These are phyloP conservation scores for Lagria hirta DNA, from an alignment of 2,888 invertebrate genomes.

Conservation along the genomic window DNA sequence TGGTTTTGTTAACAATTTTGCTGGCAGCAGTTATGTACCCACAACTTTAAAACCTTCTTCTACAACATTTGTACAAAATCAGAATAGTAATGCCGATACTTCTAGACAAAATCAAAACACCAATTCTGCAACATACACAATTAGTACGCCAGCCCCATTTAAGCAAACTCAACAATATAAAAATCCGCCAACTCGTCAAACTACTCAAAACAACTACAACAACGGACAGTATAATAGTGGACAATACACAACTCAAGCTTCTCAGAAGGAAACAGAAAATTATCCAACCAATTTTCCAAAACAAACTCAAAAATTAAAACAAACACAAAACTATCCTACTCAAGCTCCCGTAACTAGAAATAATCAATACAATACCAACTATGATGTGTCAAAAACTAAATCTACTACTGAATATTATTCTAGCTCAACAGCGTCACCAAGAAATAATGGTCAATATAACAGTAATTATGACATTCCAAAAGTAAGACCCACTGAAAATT, in stretches of 20 bases:
- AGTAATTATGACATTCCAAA: conserved; percentile 13
- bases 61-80: conserved; percentile 33
- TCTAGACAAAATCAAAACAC: conserved; percentile 40
- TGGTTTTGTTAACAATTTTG: conserved; percentile 53
- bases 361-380: conserved; percentile 24
- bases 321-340: conserved; percentile 8
- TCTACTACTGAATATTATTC: conserved; percentile 17
- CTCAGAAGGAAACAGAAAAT: conserved; percentile 42
- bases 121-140: conserved; percentile 39
- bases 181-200: conserved; percentile 28
- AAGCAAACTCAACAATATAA: conserved; percentile 46
- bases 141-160: conserved; percentile 53
- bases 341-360: conserved; percentile 32
- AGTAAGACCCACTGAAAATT: conserved; percentile 36
- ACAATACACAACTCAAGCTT: conserved; percentile 34
- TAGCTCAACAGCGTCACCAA: conserved; percentile 21
- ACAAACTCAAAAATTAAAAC: conserved; percentile 16
- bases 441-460: conserved; percentile 20
- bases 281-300: conserved; percentile 38
- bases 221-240: conserved; percentile 29
- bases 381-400: conserved; percentile 34
- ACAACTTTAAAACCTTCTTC: conserved; percentile 52
- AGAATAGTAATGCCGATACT: conserved; percentile 42
- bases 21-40: conserved; percentile 55
- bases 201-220: conserved; percentile 29